A percentile compares a stretch with the other conserved stretches of the same genome.
Evolutionary conservation across 2,113 vertebrate species (phyloP).

Genomic region (Gallinago undulata): DNA sequence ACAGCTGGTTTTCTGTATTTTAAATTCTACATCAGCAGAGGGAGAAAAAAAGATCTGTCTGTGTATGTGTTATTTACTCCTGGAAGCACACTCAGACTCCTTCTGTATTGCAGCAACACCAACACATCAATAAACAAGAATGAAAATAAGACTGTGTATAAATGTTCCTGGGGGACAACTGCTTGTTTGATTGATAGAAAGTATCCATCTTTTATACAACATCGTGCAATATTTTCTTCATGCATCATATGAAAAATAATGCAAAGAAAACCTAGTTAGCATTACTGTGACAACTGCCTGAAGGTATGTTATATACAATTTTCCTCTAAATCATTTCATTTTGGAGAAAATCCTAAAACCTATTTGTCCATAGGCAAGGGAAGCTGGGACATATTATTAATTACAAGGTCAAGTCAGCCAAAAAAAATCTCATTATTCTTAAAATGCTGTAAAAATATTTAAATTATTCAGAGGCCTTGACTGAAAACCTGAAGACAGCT

Average conservation of each 20-base stretch:
- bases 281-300: neutral
- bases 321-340: neutral
- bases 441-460: neutral
- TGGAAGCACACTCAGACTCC: neutral
- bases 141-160: neutral
- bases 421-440: neutral
- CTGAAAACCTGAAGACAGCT: neutral
- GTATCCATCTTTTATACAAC: neutral
- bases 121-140: neutral
- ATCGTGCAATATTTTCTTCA: neutral
- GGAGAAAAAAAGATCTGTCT: neutral
- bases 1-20: neutral
- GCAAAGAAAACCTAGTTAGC: neutral
- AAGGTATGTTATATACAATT: neutral
- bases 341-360: neutral
- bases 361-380: neutral
- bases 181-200: neutral
- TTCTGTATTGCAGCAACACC: neutral
- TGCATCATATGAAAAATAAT: neutral
- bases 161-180: neutral
- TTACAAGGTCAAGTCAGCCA: neutral
- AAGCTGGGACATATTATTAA: neutral
- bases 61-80: neutral
- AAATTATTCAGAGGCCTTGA: neutral
- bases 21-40: neutral